Base-by-base conservation (phyloP, 2,797 vertebrate species). In the Labeo calbasu region DNA sequence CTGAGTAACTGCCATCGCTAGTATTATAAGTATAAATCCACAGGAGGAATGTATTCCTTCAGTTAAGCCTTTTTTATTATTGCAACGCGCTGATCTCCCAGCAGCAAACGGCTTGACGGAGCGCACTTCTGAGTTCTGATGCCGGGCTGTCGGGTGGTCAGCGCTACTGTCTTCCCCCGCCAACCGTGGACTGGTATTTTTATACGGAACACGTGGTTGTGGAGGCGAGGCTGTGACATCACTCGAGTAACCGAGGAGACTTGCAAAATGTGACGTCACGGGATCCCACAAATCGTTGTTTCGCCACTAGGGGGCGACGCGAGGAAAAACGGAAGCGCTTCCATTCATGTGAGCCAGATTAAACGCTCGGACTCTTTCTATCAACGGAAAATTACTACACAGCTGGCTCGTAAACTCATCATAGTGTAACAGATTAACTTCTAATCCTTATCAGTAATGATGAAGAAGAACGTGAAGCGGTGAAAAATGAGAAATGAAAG, bases 1-100 rank as follows among this genome's bases (percentile, higher is more conserved):
- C 68, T 95, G 90, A 0, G 94, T 95, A 78, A 95, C 92, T 63
- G 93, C 94, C 95, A 96, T 95, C 84, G 13, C 84, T 40, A 28
- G 19, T 61, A 50, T 57, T 83, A 86, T 86, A 50, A 50, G 1
- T 32, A 66, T 79, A 21, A 53, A 59, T 77, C 50, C 65, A 76
- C 57, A 9, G 55, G 9, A 36, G 6, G 36, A 59, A 71, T 48
- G 13, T 46, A 19, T 75, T 72, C 59, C 71, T 68, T 68, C 14
- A 40, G 55, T 25, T 25, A 9, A 59, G 68, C n/a, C 3, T 65
- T 53, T 28, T 25, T 25, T 25, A 5, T 48, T 78, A 36, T 2
- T 43, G 48, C 73, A 46, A 5, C 12, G 17, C 40, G 63, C 36
- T 71, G 13, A 73, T 77, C 28, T 43, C 78, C 61, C 63, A 13